Percentiles rank a stretch among this genome's conserved stretches.
These are phyloP conservation scores for Pachymerium ferrugineum DNA, from an alignment of 2,888 invertebrate species.

Conservation along the genomic window DNA sequence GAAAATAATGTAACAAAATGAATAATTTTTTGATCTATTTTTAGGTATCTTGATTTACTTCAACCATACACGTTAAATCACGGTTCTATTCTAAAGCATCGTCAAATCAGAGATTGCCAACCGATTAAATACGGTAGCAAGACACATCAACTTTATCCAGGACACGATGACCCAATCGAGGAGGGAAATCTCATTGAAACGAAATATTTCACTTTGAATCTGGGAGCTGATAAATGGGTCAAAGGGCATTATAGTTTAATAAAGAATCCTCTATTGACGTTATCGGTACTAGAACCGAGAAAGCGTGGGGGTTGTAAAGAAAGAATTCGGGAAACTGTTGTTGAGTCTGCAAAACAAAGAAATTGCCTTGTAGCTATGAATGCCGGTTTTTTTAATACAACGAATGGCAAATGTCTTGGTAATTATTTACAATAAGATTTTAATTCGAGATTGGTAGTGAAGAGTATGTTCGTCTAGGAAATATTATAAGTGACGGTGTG, in stretches of 20 bases:
- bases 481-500: constrained; percentile 45
- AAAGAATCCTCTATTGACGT: constrained; percentile 43
- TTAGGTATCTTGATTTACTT: constrained; percentile 32
- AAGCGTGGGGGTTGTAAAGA: constrained; percentile 42
- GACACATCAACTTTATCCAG: constrained; percentile 40
- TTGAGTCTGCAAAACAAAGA: constrained; percentile 40
- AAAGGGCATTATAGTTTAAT: constrained; percentile 39
- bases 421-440: constrained; percentile 32
- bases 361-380: constrained; percentile 46
- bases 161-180: constrained; percentile 29
- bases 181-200: constrained; percentile 32
- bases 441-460: no score
- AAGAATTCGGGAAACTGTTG: constrained; percentile 41
- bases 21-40: background rate
- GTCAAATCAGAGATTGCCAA: constrained; percentile 42
- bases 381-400: constrained; percentile 48
- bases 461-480: constrained; percentile 43
- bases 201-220: constrained; percentile 34
- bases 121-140: constrained; percentile 41
- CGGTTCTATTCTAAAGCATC: constrained; percentile 40
- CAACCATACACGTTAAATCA: constrained; percentile 39
- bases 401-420: constrained; percentile 45
- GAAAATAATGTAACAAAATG: background rate
- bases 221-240: constrained; percentile 23
- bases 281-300: constrained; percentile 46